phyloP scores from a whole-genome alignment of 2,888 invertebrate genomes.

The Hirtodrosophila trivittata region DNA sequence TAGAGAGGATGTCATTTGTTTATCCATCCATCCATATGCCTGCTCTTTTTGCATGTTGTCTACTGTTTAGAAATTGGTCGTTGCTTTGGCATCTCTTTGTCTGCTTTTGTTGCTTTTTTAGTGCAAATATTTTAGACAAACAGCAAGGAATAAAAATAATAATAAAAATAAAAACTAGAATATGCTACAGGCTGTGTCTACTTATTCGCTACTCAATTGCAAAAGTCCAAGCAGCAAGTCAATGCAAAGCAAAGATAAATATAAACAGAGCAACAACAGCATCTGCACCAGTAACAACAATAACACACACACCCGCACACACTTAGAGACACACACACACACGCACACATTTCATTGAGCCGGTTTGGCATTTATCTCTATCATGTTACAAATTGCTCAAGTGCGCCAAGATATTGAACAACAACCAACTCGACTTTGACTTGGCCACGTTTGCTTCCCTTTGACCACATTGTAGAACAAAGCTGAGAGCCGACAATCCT shows the following conservation, averaged over 20 bases:
- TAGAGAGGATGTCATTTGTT: too few species aligned
- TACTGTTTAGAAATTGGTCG: neutral
- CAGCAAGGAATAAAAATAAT: constrained; percentile 18
- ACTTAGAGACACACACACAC: constrained; percentile 8
- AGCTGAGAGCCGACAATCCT: constrained; percentile 27
- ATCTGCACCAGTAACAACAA: constrained; percentile 17
- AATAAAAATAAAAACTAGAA: constrained; percentile 5
- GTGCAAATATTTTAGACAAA: constrained; percentile 73
- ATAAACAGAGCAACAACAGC: constrained; percentile 60
- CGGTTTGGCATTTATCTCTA: constrained; percentile 64
- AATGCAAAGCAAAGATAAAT: constrained; percentile 74
- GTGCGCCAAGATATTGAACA: constrained; percentile 69
- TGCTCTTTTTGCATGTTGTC: neutral
- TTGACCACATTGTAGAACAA: constrained; percentile 65
- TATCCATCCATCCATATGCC: neutral
- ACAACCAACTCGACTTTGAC: constrained; percentile 50
- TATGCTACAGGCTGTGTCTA: constrained; percentile 15
- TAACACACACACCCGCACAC: constrained; percentile 20
- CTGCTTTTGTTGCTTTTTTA: constrained; percentile 59
- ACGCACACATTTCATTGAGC: constrained; percentile 37
- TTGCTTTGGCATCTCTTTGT: constrained; percentile 41
- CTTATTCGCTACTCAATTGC: constrained; percentile 24
- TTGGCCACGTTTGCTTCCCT: constrained; percentile 60
- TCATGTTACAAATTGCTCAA: constrained; percentile 77
- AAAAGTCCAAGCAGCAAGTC: constrained; percentile 60